A percentile compares a stretch with the other conserved stretches of the same genome.
Conservation (phyloP, 2,797 vertebrate genomes). For the Myripristis jacobus region DNA sequence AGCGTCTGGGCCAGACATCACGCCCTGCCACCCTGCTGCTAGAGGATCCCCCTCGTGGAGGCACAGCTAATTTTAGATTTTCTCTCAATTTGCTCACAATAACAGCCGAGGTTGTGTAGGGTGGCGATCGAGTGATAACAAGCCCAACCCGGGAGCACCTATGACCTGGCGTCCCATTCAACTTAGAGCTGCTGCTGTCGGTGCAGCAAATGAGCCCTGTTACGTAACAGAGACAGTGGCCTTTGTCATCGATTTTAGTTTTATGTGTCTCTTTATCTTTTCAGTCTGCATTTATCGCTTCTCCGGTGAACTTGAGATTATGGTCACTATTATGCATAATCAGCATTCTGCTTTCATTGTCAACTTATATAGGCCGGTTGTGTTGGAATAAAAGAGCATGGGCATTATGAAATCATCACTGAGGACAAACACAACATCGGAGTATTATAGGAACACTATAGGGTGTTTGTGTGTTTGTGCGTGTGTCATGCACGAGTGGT, state of each 20-base stretch:
- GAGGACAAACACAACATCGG: no score
- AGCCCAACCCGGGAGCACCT: not conserved
- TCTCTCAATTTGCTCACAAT: not conserved
- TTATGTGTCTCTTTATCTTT: not conserved
- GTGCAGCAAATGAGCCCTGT: constrained; percentile 10
- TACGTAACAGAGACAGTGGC: not conserved
- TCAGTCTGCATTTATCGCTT: not conserved
- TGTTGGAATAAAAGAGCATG: no score
- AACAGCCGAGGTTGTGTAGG: not conserved
- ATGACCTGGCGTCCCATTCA: not conserved
- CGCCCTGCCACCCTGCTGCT: constrained; percentile 22
- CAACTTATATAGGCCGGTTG: no score
- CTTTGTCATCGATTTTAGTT: not conserved
- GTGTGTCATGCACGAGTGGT: constrained; percentile 4
- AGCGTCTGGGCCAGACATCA: constrained; percentile 65
- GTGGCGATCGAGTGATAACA: not conserved
- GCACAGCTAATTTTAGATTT: constrained; percentile 48
- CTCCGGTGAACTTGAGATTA: no score
- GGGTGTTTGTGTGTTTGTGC: no score
- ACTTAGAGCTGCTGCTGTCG: not conserved
- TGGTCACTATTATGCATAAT: no score
- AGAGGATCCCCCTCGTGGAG: constrained; percentile 30
- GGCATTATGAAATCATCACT: no score
- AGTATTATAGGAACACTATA: no score
- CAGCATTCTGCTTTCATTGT: no score